Evolutionary conservation across 2,113 vertebrate species (phyloP).

Genomic region (Pyxicephalus adspersus): DNA sequence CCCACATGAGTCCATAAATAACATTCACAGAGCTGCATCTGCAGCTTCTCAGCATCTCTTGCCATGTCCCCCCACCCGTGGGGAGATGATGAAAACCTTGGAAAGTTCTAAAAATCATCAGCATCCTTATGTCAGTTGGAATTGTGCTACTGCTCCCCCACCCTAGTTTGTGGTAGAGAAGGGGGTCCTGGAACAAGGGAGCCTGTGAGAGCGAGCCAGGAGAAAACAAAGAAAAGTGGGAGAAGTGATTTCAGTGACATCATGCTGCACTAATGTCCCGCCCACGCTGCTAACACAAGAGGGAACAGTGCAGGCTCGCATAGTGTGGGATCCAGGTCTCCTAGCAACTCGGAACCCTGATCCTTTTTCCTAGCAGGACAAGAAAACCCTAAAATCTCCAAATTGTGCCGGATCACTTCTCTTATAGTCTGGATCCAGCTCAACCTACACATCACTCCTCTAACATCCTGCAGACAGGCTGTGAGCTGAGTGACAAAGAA

Average conservation of each 20-base stretch:
- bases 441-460: too few species aligned
- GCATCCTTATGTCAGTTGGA: conserved; percentile 49
- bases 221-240: conserved; percentile 56
- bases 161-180: conserved; percentile 3
- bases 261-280: conserved; percentile 70
- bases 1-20: neutral
- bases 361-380: neutral
- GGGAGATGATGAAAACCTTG: neutral
- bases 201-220: conserved; percentile 48
- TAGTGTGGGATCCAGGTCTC: conserved; percentile 62
- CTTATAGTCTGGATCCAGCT: too few species aligned
- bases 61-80: neutral
- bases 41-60: neutral
- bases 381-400: too few species aligned
- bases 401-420: too few species aligned
- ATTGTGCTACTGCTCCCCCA: conserved; percentile 15
- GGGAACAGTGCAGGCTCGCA: neutral
- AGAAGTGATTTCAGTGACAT: conserved; percentile 60
- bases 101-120: neutral
- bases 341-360: conserved; percentile 64
- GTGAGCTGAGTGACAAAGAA: neutral
- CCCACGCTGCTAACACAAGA: conserved; percentile 63
- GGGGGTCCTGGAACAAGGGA: conserved; percentile 46
- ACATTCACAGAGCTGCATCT: neutral
- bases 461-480: neutral